A percentile compares a stretch with the other conserved stretches of the same genome.
Conservation (phyloP, 2,797 vertebrate species). For the Eulemur mongoz region DNA sequence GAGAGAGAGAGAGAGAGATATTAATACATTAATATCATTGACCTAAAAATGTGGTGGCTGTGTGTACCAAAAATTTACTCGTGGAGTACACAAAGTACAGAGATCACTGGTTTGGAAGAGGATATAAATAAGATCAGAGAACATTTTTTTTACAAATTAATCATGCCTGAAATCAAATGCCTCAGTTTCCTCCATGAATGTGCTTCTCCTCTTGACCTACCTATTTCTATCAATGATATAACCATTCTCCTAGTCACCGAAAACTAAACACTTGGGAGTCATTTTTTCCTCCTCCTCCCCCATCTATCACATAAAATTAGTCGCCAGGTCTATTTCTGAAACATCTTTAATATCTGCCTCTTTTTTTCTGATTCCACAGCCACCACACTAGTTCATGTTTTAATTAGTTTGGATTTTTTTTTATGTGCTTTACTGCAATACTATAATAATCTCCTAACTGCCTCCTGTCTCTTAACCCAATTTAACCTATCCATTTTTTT, state of each 20-base stretch:
- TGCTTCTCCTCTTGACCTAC: background rate
- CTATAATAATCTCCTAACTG: slow-evolving; percentile 7
- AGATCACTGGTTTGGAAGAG: background rate
- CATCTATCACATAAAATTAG: slow-evolving; percentile 21
- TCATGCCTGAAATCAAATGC: slow-evolving; percentile 9
- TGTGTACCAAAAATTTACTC: background rate
- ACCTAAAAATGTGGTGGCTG: background rate
- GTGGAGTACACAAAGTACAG: background rate
- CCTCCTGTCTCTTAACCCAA: slow-evolving; percentile 3
- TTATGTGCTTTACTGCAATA: background rate
- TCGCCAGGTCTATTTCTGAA: slow-evolving; percentile 42
- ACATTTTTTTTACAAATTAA: background rate
- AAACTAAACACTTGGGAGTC: background rate
- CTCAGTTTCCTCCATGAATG: background rate
- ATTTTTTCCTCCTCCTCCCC: background rate
- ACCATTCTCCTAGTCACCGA: slow-evolving; percentile 3
- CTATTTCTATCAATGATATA: background rate
- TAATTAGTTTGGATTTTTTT: background rate
- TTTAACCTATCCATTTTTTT: background rate
- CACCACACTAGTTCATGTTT: background rate
- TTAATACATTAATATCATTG: background rate
- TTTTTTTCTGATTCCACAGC: slow-evolving; percentile 43
- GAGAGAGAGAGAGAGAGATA: too few relatives aligned
- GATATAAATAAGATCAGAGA: background rate
- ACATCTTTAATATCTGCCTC: background rate